phyloP scores from a whole-genome alignment of 37 sponge, comb jelly and placozoan genomes.

The Aplysina aerophoba region DNA sequence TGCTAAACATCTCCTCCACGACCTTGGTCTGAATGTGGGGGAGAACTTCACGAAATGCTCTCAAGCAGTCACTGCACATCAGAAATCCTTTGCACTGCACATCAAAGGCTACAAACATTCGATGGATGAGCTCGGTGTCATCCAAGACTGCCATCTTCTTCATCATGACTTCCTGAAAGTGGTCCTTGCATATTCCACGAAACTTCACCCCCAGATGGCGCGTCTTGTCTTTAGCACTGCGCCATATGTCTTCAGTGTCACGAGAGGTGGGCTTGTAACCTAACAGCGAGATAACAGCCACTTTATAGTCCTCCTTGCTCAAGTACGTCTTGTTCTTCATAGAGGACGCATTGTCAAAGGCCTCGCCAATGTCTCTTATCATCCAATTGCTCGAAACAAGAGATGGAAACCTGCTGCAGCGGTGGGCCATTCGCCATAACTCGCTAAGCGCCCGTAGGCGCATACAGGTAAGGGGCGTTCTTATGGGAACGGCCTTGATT shows the following conservation, averaged over 20 bases:
- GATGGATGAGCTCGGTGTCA: slow-evolving; percentile 48
- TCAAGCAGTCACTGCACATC: slow-evolving; percentile 26
- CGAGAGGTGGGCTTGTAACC: slow-evolving; percentile 83
- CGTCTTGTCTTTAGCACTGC: neutral
- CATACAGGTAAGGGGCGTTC: neutral
- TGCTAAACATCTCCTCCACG: slow-evolving; percentile 45
- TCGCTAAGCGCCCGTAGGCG: neutral
- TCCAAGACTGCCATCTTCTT: slow-evolving; percentile 34
- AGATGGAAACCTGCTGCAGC: no score
- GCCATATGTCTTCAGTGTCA: slow-evolving; percentile 52
- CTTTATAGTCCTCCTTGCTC: slow-evolving; percentile 71
- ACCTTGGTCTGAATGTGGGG: slow-evolving; percentile 30
- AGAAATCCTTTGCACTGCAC: slow-evolving; percentile 64
- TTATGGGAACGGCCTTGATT: no score
- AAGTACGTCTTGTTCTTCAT: slow-evolving; percentile 39
- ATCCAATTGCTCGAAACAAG: neutral
- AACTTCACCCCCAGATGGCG: neutral
- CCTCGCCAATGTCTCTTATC: slow-evolving; percentile 16
- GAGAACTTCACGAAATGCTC: slow-evolving; percentile 47
- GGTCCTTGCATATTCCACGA: neutral
- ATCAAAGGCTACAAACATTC: slow-evolving; percentile 74
- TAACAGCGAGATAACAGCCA: slow-evolving; percentile 56
- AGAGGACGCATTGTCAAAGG: slow-evolving; percentile 54
- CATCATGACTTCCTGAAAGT: slow-evolving; percentile 44
- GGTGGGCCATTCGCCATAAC: neutral